Conservation (phyloP, 2,888 invertebrate species). For the Megalurothrips usitatus region DNA sequence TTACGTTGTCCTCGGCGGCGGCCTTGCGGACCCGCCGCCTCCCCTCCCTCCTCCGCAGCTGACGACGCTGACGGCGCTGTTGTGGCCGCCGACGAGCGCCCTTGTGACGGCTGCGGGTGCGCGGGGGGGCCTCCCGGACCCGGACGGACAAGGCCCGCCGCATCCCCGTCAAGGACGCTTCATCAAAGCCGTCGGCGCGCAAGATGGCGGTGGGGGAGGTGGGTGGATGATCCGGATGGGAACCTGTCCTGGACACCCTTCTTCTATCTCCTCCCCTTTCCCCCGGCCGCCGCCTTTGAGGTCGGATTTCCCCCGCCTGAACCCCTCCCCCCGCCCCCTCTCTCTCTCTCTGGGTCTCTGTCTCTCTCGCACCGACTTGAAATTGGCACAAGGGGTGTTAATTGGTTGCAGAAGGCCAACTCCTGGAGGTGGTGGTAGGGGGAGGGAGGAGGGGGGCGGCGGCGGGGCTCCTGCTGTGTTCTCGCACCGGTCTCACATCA, state of each 20-base stretch:
- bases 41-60: background rate
- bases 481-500: too few relatives aligned
- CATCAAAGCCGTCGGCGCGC: background rate
- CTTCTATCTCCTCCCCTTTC: too few relatives aligned
- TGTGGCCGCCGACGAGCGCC: too few relatives aligned
- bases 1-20: too few relatives aligned
- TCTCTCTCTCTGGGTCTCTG: background rate
- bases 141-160: background rate
- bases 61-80: background rate
- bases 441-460: background rate
- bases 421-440: background rate
- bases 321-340: background rate
- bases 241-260: background rate
- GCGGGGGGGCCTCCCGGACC: background rate
- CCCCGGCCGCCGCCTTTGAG: background rate
- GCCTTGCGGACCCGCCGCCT: background rate
- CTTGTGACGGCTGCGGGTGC: background rate
- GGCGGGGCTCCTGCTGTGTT: background rate
- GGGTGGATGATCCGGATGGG: background rate
- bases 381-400: slow-evolving; percentile 11
- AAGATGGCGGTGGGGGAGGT: background rate
- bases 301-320: background rate
- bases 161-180: background rate
- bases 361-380: background rate
- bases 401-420: background rate